Evolutionary conservation across 1,140 invertebrate genomes (phyloP).

Genomic region (Bombus pyrosoma): DNA sequence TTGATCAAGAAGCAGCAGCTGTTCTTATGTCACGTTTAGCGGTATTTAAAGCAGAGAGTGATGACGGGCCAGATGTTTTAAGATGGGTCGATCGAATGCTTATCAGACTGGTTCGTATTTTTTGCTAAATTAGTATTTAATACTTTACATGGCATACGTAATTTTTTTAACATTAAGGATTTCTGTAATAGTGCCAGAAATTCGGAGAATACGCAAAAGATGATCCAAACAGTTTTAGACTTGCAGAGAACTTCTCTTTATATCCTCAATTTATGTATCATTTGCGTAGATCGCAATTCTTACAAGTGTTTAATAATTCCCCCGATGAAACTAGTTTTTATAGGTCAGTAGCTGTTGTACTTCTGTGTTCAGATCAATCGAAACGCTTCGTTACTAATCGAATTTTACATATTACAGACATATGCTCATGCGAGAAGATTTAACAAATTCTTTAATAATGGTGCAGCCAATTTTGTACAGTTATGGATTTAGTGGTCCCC

Average conservation of each 20-base stretch:
- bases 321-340: slow-evolving; percentile 99
- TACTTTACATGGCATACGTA: not conserved
- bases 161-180: not conserved
- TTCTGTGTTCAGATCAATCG: not conserved
- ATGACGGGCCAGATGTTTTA: slow-evolving; percentile 98
- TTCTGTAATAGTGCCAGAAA: slow-evolving; percentile 94
- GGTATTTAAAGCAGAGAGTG: slow-evolving; percentile 97
- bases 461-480: slow-evolving; percentile 99
- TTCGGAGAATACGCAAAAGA: slow-evolving; percentile 99
- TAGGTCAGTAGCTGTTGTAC: slow-evolving; percentile 84
- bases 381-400: slow-evolving; percentile 18
- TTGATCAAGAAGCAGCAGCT: slow-evolving; percentile 98
- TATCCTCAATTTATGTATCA: slow-evolving; percentile 99
- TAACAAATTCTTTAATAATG: slow-evolving; percentile 99
- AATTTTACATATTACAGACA: slow-evolving; percentile 86
- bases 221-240: slow-evolving; percentile 97
- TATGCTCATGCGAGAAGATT: slow-evolving; percentile 98
- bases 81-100: slow-evolving; percentile 99
- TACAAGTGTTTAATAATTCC: slow-evolving; percentile 99
- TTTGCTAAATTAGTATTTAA: not conserved
- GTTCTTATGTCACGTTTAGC: slow-evolving; percentile 98
- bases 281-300: slow-evolving; percentile 97
- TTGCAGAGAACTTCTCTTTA: slow-evolving; percentile 97
- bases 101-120: slow-evolving; percentile 92
- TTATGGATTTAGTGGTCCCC: slow-evolving; percentile 98